Percentiles rank a stretch among this genome's conserved stretches.
These are phyloP conservation scores for Callopanchax toddi DNA, from an alignment of 2,113 vertebrate species.

Conservation along the genomic window DNA sequence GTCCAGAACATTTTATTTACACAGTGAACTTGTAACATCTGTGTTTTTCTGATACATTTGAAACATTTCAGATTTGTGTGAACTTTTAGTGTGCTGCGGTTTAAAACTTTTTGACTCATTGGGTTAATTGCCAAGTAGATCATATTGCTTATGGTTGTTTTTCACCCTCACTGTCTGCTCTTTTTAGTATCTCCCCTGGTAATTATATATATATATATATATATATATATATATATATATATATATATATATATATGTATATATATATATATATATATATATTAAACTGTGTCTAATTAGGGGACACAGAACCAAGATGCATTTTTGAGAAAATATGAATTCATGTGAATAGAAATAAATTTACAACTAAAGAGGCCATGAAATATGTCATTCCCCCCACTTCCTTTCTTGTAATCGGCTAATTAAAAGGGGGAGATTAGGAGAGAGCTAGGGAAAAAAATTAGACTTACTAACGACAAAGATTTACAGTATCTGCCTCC, in stretches of 20 bases:
- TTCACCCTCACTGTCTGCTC: too few species aligned
- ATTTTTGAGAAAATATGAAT: neutral
- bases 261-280: neutral
- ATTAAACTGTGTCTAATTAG: neutral
- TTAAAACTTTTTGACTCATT: too few species aligned
- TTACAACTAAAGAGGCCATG: slow-evolving; percentile 2
- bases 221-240: neutral
- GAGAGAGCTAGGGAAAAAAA: slow-evolving; percentile 20
- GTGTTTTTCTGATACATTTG: too few species aligned
- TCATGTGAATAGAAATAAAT: neutral
- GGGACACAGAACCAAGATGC: neutral
- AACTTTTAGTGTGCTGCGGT: too few species aligned
- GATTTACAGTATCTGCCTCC: slow-evolving; percentile 38
- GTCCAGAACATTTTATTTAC: too few species aligned
- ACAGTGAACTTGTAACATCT: too few species aligned
- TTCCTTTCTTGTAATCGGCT: slow-evolving; percentile 31
- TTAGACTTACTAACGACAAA: slow-evolving; percentile 26
- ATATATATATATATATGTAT: neutral
- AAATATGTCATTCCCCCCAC: neutral
- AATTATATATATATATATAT: neutral
- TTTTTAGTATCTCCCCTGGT: too few species aligned
- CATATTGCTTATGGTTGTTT: too few species aligned
- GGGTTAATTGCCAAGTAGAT: too few species aligned
- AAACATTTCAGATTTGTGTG: too few species aligned
- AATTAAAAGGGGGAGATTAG: slow-evolving; percentile 37